These are phyloP conservation scores for Limonius californicus DNA, from an alignment of 1,140 invertebrate genomes.

Conservation along the genomic window DNA sequence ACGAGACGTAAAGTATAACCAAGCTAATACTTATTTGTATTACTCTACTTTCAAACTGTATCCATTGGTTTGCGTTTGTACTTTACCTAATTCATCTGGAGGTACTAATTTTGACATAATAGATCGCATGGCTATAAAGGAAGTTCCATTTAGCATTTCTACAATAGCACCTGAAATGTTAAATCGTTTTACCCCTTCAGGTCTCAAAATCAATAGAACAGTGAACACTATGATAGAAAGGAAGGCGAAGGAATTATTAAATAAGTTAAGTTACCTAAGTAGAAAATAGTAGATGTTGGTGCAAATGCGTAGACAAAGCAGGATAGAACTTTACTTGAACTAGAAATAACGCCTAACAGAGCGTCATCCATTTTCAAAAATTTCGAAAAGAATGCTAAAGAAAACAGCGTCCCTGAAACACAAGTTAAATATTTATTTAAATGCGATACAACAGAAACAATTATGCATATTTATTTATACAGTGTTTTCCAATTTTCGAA, in stretches of 20 bases:
- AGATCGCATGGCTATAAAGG: slow-evolving; percentile 69
- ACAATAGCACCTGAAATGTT: slow-evolving; percentile 64
- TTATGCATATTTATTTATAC: too few relatives aligned
- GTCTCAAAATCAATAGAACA: too few relatives aligned
- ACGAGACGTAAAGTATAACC: too few relatives aligned
- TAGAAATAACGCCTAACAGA: slow-evolving; percentile 49
- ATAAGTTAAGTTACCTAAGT: too few relatives aligned
- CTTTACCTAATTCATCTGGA: slow-evolving; percentile 60
- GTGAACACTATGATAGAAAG: too few relatives aligned
- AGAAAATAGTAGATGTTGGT: too few relatives aligned
- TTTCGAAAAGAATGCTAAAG: slow-evolving; percentile 48
- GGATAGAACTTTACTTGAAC: slow-evolving; percentile 44
- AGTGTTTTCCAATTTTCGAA: too few relatives aligned
- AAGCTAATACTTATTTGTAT: background rate
- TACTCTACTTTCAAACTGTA: background rate
- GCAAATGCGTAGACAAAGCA: too few relatives aligned
- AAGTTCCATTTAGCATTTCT: slow-evolving; percentile 68
- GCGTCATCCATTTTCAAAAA: slow-evolving; percentile 50
- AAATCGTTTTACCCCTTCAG: too few relatives aligned
- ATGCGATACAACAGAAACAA: too few relatives aligned
- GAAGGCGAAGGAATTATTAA: too few relatives aligned
- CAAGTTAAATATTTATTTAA: background rate
- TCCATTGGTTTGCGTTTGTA: too few relatives aligned
- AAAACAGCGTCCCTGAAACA: slow-evolving; percentile 48
- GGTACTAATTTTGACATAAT: slow-evolving; percentile 69